These are phyloP conservation scores for Crematogaster levior DNA, from an alignment of 2,888 invertebrate species.

Conservation along the genomic window DNA sequence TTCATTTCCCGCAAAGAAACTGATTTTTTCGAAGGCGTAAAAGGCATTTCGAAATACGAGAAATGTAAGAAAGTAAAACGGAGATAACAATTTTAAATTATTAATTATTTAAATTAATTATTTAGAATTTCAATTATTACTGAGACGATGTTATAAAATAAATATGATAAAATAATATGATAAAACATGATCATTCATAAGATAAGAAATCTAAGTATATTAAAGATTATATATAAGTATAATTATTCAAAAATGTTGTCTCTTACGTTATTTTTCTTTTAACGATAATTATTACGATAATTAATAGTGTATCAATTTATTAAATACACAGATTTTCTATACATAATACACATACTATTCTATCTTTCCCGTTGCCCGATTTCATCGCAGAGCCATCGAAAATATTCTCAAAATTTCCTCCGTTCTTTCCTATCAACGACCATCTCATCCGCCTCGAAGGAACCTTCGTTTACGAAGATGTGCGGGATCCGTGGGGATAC, in stretches of 20 bases:
- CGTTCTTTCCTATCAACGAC: background rate
- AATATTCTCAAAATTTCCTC: constrained; percentile 9
- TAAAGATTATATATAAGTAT: background rate
- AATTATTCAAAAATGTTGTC: background rate
- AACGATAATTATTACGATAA: background rate
- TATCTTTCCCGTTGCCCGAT: background rate
- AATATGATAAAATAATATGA: background rate
- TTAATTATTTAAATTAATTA: background rate
- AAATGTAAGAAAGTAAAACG: background rate
- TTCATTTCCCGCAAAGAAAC: background rate
- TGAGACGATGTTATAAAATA: background rate
- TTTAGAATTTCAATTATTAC: background rate
- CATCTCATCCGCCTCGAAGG: constrained; percentile 10
- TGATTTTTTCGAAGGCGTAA: background rate
- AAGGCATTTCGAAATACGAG: background rate
- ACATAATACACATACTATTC: background rate
- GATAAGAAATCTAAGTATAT: background rate
- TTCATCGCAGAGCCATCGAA: background rate
- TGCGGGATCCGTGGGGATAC: constrained; percentile 71
- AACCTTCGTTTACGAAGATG: constrained; percentile 58
- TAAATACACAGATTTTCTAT: background rate
- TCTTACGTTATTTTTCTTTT: background rate
- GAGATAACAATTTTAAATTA: background rate
- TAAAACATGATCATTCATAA: background rate
- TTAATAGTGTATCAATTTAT: background rate